Evolutionary conservation across 2,797 vertebrate genomes (phyloP), one percentile per base, ranked within the genome.

Genomic region (Otolemur crassicaudatus): DNA sequence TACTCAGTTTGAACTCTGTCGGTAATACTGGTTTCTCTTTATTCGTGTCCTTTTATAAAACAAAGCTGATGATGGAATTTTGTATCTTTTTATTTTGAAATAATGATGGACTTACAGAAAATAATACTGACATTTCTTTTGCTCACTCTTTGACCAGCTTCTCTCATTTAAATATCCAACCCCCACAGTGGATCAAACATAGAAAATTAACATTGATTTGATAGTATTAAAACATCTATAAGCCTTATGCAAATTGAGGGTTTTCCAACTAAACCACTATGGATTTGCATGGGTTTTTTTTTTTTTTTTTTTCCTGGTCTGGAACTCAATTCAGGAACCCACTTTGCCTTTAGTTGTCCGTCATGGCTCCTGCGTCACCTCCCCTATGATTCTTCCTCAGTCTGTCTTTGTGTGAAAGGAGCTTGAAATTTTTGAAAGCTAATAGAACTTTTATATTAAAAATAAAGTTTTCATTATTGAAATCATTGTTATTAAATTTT

Each of bases 1-100:
- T 75, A 81, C 7, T 72, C 19, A 81, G 7, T n/a, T 79, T 69
- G 22, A 73, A 60, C 27, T 75, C 12, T 37, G 63, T 69, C 53
- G 63, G 0, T 83, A 37, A 63, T 89, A 56, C 5, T 73, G 13
- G 17, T 27, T 92, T 89, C 87, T 46, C 1, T 43, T 70, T 86
- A 34, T 75, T 75, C 56, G 14, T 82, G 20, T 83, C 23, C 27
- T 75, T 91, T 80, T 89, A 37, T 84, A 83, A 82, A 53, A 29
- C 80, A 92, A 90, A 61, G 19, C 14, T 43, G 22, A 79, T 82
- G n/a, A 88, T 53, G 27, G n/a, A 73, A 46, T 87, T 72, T 75
- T 79, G 63, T 76, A 91, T 16, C 56, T 93, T 46, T 53, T 89
- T 63, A 91, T 63, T 95, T 95, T 90, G 53, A 58, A 89, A 84